Percentiles rank a stretch among this genome's conserved stretches.
phyloP scores from a whole-genome alignment of 2,113 vertebrate genomes.

The Tympanuchus pallidicinctus region DNA sequence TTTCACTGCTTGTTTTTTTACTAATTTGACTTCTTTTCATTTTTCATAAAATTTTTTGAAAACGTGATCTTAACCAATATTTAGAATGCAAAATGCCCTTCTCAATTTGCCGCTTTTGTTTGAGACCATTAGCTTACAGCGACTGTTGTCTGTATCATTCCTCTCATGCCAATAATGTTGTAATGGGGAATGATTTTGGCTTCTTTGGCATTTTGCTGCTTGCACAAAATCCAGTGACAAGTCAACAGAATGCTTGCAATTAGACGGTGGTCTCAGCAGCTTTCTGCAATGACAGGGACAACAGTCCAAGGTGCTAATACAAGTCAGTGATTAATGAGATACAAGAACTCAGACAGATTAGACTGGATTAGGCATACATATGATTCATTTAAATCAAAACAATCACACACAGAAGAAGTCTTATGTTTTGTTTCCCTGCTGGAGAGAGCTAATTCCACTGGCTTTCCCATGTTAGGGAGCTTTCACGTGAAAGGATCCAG shows the following conservation, averaged over 20 bases:
- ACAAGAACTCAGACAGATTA: constrained; percentile 53
- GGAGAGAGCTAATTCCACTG: not conserved
- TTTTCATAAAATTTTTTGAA: not conserved
- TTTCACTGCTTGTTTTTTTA: not conserved
- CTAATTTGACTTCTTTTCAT: not conserved
- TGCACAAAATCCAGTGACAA: constrained; percentile 59
- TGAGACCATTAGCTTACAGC: not conserved
- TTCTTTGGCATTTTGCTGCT: constrained; percentile 26
- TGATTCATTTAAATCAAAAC: constrained; percentile 35
- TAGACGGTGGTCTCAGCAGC: constrained; percentile 31
- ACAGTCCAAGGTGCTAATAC: constrained; percentile 34
- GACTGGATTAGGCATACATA: constrained; percentile 36
- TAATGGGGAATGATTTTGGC: constrained; percentile 14
- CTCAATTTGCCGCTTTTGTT: not conserved
- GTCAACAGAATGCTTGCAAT: constrained; percentile 58
- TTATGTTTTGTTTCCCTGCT: not conserved
- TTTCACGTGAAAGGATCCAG: not conserved
- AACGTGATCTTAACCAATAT: not conserved
- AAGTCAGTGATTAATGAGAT: constrained; percentile 57
- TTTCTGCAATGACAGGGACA: not conserved
- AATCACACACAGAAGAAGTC: not conserved
- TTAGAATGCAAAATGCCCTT: not conserved
- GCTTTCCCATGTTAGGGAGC: not conserved
- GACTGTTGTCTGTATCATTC: fast-evolving
- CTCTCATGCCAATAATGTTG: not conserved